Evolutionary conservation across 1,140 invertebrate species (phyloP).

Genomic region (Aradophagus sp.): DNA sequence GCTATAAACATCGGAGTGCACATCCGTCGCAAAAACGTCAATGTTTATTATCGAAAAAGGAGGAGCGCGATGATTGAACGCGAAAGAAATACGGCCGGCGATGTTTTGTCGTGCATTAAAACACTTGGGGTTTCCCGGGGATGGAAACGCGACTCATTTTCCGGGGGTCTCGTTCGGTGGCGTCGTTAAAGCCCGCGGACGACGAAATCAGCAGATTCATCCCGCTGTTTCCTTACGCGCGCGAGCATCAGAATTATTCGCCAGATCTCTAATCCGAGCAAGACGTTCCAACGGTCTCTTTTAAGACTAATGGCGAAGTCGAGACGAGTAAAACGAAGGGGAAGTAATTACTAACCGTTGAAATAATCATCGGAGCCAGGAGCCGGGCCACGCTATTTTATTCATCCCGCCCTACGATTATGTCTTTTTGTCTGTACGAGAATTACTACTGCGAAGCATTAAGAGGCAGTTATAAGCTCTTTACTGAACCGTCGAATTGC

Average conservation of each 20-base stretch:
- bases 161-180: too few species aligned
- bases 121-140: too few species aligned
- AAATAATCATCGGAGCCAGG: constrained; percentile 58
- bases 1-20: too few species aligned
- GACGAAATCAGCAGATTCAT: constrained; percentile 47
- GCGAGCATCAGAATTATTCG: constrained; percentile 53
- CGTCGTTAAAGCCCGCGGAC: constrained; percentile 16
- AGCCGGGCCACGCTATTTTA: constrained; percentile 55
- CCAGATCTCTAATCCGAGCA: constrained; percentile 55
- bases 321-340: constrained; percentile 53
- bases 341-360: constrained; percentile 61
- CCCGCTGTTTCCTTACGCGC: constrained; percentile 39
- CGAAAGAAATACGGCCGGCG: too few species aligned
- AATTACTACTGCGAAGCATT: constrained; percentile 53
- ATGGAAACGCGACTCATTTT: too few species aligned
- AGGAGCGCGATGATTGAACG: too few species aligned
- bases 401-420: constrained; percentile 54
- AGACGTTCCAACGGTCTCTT: constrained; percentile 54
- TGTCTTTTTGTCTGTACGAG: constrained; percentile 52
- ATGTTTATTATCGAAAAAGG: too few species aligned
- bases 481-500: constrained; percentile 53
- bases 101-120: too few species aligned
- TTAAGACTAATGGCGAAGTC: constrained; percentile 53
- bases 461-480: constrained; percentile 56
- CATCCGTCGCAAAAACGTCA: too few species aligned